Conservation (phyloP, 2,113 vertebrate species). For the Eptesicus fuscus region DNA sequence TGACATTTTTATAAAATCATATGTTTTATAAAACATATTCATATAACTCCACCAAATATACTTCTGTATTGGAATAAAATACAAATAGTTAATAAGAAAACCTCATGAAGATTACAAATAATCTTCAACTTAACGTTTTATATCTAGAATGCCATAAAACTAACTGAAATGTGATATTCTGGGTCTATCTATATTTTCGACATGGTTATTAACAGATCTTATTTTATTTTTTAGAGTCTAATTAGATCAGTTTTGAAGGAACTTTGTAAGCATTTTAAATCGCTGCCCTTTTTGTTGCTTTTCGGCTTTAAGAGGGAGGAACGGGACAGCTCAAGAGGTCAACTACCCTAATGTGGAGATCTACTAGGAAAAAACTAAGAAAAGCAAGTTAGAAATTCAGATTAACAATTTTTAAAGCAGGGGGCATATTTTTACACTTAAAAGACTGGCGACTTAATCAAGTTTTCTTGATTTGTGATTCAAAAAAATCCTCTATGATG, state of each 20-base stretch:
- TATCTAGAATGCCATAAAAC: neutral
- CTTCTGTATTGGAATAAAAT: neutral
- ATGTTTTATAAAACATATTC: neutral
- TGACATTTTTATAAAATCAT: neutral
- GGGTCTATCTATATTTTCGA: neutral
- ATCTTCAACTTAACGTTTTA: neutral
- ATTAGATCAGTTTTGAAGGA: slow-evolving; percentile 20
- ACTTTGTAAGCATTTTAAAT: neutral
- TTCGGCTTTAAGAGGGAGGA: neutral
- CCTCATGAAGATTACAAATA: neutral
- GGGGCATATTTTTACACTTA: neutral
- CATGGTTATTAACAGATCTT: neutral
- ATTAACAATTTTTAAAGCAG: neutral
- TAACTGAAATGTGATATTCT: neutral
- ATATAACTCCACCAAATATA: neutral
- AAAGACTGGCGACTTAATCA: neutral
- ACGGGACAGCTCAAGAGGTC: neutral
- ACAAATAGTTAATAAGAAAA: neutral
- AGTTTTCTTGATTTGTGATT: slow-evolving; percentile 29
- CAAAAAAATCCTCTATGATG: neutral
- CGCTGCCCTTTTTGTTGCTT: neutral
- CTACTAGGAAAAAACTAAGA: slow-evolving; percentile 4
- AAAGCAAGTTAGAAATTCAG: slow-evolving; percentile 45
- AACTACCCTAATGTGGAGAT: neutral
- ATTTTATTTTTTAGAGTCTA: neutral